Evolutionary conservation across 2,797 vertebrate species (phyloP).

Genomic region (Pogonophryne albipinna): DNA sequence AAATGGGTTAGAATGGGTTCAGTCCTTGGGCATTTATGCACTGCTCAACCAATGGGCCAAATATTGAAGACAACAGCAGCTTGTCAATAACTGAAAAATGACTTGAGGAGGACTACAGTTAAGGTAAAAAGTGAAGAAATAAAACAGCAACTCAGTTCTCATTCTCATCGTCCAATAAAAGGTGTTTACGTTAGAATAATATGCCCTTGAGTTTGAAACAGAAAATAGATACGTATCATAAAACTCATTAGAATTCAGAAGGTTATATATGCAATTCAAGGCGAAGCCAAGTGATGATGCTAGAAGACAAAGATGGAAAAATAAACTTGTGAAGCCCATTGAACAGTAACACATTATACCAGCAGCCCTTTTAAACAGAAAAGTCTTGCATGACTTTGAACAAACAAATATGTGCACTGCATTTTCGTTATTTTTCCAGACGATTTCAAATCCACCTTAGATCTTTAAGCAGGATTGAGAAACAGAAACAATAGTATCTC

Average conservation of each 20-base stretch:
- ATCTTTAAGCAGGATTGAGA: no score
- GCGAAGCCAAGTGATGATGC: neutral
- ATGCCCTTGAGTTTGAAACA: neutral
- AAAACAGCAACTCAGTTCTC: conserved; percentile 16
- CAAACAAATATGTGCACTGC: neutral
- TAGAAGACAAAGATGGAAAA: neutral
- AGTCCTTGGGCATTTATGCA: conserved; percentile 48
- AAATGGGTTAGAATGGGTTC: conserved; percentile 55
- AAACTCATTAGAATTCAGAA: neutral
- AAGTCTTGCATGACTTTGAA: neutral
- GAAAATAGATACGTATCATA: neutral
- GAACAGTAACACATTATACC: neutral
- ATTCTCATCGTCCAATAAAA: conserved; percentile 29
- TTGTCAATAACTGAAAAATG: conserved; percentile 35
- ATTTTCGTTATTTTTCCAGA: no score
- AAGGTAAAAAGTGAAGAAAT: neutral
- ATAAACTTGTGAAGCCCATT: neutral
- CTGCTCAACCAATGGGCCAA: conserved; percentile 21
- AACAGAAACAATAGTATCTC: no score
- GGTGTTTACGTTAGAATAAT: neutral
- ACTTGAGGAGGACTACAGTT: conserved; percentile 34
- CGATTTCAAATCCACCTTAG: no score
- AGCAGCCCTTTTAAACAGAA: neutral
- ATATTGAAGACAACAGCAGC: conserved; percentile 38
- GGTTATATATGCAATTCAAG: conserved; percentile 1